Evolutionary conservation across 1,140 invertebrate species (phyloP).

Genomic region (Conus betulinus): DNA sequence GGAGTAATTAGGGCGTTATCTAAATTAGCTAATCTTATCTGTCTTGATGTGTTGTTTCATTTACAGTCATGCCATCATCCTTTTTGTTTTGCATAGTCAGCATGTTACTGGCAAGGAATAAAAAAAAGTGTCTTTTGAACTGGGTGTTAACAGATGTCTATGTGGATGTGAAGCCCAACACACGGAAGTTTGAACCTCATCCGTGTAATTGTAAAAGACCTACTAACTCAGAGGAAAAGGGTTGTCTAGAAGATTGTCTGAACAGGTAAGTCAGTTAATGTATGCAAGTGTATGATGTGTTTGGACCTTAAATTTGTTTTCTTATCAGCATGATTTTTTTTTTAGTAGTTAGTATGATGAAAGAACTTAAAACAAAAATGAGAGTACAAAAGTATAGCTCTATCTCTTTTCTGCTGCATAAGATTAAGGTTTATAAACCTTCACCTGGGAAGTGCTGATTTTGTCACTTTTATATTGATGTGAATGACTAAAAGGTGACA

Average conservation of each 20-base stretch:
- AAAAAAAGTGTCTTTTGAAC: background rate
- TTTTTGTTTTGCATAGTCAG: background rate
- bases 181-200: constrained; percentile 86
- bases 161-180: constrained; percentile 88
- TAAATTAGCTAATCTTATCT: background rate
- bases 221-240: constrained; percentile 75
- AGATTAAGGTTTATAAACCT: no score
- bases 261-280: constrained; percentile 82
- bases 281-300: background rate
- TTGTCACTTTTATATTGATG: no score
- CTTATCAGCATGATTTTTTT: background rate
- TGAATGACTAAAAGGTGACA: no score
- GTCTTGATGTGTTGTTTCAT: background rate
- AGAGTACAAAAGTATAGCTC: no score
- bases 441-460: no score
- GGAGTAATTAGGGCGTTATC: no score
- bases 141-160: constrained; percentile 83
- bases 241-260: constrained; percentile 90
- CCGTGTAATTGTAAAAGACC: constrained; percentile 88
- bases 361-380: background rate
- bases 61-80: background rate
- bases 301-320: background rate
- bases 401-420: no score
- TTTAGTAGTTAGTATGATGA: background rate
- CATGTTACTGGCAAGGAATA: background rate